These are phyloP conservation scores for Ecliptopera silaceata DNA, from an alignment of 2,888 invertebrate species.

Conservation along the genomic window DNA sequence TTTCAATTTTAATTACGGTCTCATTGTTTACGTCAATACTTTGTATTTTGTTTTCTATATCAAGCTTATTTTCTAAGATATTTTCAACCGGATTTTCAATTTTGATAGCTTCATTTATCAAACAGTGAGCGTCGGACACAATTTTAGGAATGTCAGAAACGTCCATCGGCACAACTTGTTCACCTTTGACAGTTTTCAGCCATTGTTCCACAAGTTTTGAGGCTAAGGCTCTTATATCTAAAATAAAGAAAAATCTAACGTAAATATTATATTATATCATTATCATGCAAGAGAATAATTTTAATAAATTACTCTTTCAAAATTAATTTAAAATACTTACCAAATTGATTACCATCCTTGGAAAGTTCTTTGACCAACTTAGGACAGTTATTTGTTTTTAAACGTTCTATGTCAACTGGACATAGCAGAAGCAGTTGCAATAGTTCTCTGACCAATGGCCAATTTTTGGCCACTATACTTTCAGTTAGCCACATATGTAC, in stretches of 20 bases:
- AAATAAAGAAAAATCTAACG: slow-evolving; percentile 37
- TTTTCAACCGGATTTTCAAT: slow-evolving; percentile 37
- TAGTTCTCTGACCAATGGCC: slow-evolving; percentile 93
- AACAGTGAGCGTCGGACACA: slow-evolving; percentile 56
- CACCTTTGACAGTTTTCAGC: slow-evolving; percentile 94
- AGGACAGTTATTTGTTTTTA: slow-evolving; percentile 96
- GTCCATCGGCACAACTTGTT: slow-evolving; percentile 78
- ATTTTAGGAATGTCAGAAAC: slow-evolving; percentile 67
- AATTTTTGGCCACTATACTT: slow-evolving; percentile 91
- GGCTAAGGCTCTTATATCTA: slow-evolving; percentile 90
- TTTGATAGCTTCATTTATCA: slow-evolving; percentile 43
- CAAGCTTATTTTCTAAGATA: slow-evolving; percentile 32
- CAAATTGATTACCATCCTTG: slow-evolving; percentile 90
- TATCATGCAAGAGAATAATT: neutral
- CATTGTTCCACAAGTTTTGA: slow-evolving; percentile 93
- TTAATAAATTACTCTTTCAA: neutral
- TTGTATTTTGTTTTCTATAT: slow-evolving; percentile 24
- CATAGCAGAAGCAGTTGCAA: slow-evolving; percentile 92
- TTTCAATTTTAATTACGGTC: slow-evolving; percentile 23
- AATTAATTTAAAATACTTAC: slow-evolving; percentile 80
- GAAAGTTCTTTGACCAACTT: slow-evolving; percentile 95
- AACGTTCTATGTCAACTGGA: slow-evolving; percentile 94
- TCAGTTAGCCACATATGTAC: slow-evolving; percentile 96
- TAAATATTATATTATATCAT: slow-evolving; percentile 1
- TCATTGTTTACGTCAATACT: slow-evolving; percentile 15